Conservation (phyloP, 1,140 invertebrate genomes). For the Rhynchophorus ferrugineus region DNA sequence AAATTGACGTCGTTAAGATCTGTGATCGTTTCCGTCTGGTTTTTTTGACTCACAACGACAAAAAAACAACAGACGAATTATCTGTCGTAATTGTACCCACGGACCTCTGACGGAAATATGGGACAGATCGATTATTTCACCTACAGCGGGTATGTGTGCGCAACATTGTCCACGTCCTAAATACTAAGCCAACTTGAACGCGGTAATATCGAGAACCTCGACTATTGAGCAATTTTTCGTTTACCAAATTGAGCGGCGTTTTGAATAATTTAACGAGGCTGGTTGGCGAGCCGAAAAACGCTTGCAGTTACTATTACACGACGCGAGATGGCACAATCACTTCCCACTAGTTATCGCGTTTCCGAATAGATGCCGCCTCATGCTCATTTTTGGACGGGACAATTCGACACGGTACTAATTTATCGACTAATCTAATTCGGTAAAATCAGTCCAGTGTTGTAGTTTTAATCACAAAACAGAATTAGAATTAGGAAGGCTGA, state of each 20-base stretch:
- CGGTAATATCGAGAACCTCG: conserved; percentile 10
- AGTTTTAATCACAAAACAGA: too few species aligned
- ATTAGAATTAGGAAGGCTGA: too few species aligned
- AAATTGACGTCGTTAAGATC: too few species aligned
- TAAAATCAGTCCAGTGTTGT: too few species aligned
- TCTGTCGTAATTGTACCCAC: conserved; percentile 1
- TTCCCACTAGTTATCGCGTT: too few species aligned
- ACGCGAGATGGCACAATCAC: background rate
- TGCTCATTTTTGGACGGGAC: too few species aligned
- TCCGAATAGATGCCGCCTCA: too few species aligned
- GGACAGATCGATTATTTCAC: conserved; percentile 9
- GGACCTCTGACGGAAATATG: conserved; percentile 5
- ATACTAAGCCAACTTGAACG: conserved; percentile 32
- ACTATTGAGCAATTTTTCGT: conserved; percentile 29
- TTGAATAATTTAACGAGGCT: conserved; percentile 27
- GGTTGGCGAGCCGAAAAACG: background rate
- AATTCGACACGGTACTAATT: too few species aligned
- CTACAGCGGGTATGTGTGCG: conserved; percentile 5
- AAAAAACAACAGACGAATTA: background rate
- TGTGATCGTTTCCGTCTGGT: too few species aligned
- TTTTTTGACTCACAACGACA: too few species aligned
- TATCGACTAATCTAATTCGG: too few species aligned
- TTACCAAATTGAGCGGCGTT: conserved; percentile 34
- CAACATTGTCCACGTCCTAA: conserved; percentile 26
- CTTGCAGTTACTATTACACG: background rate